Conservation (phyloP, 1,140 invertebrate genomes). For the Drosophila mojavensis region DNA sequence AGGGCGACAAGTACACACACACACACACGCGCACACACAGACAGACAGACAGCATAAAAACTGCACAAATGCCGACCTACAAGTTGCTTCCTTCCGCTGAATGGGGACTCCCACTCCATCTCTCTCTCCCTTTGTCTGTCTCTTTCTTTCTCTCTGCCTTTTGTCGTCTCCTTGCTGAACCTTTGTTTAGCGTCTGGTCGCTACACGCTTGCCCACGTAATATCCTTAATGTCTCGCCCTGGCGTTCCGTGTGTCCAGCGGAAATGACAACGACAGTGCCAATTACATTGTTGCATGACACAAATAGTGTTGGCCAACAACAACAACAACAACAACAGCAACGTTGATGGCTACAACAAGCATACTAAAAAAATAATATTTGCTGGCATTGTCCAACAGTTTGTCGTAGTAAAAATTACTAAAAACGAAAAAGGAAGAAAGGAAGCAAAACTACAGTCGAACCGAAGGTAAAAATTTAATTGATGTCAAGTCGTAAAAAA, state of each 20-base stretch:
- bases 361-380: conserved; percentile 48
- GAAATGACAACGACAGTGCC: conserved; percentile 84
- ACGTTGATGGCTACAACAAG: conserved; percentile 41
- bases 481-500: conserved; percentile 76
- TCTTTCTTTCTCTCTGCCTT: background rate
- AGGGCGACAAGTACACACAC: conserved; percentile 32
- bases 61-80: conserved; percentile 78
- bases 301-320: conserved; percentile 75
- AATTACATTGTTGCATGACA: conserved; percentile 84
- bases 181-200: conserved; percentile 31
- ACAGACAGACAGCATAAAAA: conserved; percentile 54
- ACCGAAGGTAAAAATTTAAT: conserved; percentile 72
- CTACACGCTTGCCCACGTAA: conserved; percentile 40
- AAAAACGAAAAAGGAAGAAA: background rate
- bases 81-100: conserved; percentile 74
- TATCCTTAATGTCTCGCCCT: conserved; percentile 70
- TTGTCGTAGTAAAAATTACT: conserved; percentile 13
- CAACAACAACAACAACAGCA: conserved; percentile 34
- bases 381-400: conserved; percentile 43
- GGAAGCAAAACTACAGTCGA: conserved; percentile 11
- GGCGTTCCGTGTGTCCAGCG: conserved; percentile 76
- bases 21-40: conserved; percentile 26
- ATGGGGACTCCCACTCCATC: background rate
- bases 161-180: conserved; percentile 4
- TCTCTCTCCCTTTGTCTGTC: background rate